These are phyloP conservation scores for Leucoraja ocellata DNA, from an alignment of 2,797 vertebrate species.

Conservation along the genomic window DNA sequence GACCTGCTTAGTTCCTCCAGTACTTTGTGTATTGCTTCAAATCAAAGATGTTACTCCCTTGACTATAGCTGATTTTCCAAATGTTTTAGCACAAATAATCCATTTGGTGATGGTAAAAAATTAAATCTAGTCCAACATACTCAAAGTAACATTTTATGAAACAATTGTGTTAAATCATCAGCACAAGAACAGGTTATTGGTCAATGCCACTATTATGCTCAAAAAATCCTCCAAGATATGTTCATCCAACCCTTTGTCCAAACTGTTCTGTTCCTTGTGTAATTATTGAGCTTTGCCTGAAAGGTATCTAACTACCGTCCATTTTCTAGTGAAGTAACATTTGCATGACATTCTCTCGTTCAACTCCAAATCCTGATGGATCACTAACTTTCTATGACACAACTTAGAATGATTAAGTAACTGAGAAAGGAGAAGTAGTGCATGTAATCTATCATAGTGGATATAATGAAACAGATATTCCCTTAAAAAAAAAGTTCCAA, in stretches of 20 bases:
- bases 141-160: not conserved
- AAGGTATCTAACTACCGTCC: not conserved
- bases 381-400: not conserved
- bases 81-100: not conserved
- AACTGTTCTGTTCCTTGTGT: not conserved
- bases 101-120: not conserved
- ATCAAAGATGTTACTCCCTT: not conserved
- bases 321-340: not conserved
- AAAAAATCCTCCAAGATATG: too few species aligned
- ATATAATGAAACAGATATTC: slow-evolving; percentile 3
- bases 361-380: not conserved
- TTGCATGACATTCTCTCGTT: not conserved
- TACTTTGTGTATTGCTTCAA: too few species aligned
- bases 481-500: not conserved
- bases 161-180: not conserved
- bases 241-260: not conserved
- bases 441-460: slow-evolving; percentile 1
- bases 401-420: not conserved
- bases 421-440: not conserved
- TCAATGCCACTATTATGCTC: too few species aligned
- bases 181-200: not conserved
- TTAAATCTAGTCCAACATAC: not conserved
- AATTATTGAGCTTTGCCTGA: not conserved
- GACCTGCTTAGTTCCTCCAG: too few species aligned
- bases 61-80: not conserved